Evolutionary conservation across 2,113 vertebrate species (phyloP).

Genomic region (Pelecanoides urinatrix): DNA sequence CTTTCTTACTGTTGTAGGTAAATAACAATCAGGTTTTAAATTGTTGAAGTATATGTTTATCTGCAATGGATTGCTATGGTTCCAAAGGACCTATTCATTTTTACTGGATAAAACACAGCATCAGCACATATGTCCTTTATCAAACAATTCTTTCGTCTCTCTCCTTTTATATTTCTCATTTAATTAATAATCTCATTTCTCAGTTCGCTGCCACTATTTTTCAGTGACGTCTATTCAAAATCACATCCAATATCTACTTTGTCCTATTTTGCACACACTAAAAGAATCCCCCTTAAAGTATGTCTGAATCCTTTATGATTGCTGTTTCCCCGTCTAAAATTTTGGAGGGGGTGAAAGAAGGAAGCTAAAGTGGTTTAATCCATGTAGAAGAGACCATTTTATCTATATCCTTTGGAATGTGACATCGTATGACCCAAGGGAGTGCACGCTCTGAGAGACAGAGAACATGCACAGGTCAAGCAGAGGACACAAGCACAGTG

Average conservation of each 20-base stretch:
- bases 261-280: not conserved
- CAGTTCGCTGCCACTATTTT: not conserved
- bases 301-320: not conserved
- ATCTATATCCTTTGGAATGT: not conserved
- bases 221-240: not conserved
- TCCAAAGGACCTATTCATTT: not conserved
- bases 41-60: not conserved
- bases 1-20: not conserved
- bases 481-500: not conserved
- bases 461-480: not conserved
- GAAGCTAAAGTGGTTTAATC: not conserved
- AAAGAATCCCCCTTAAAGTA: not conserved
- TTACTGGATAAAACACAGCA: not conserved
- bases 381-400: not conserved
- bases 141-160: not conserved
- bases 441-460: not conserved
- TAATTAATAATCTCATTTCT: slow-evolving; percentile 14
- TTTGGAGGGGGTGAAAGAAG: not conserved
- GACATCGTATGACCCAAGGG: not conserved
- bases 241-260: not conserved
- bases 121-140: not conserved
- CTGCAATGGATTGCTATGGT: not conserved
- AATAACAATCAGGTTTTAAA: not conserved
- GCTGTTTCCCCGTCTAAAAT: not conserved
- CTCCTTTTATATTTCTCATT: not conserved